phyloP scores from a whole-genome alignment of 2,113 vertebrate genomes.

The Ptilonorhynchus violaceus region DNA sequence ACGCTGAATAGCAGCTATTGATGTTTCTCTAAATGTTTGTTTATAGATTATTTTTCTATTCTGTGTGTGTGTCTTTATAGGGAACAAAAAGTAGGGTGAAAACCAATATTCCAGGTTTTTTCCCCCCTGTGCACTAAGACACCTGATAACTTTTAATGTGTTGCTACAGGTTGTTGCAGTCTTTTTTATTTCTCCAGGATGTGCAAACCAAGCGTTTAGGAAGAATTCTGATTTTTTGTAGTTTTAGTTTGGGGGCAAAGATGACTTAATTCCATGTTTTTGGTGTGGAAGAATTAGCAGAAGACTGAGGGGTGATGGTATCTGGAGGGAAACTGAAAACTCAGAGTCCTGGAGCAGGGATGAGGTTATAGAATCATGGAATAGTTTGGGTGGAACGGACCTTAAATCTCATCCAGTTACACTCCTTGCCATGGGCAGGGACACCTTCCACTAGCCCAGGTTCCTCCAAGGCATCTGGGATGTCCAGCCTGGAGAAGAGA shows the following conservation, averaged over 20 bases:
- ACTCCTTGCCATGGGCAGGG: neutral
- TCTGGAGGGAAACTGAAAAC: neutral
- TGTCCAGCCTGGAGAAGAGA: neutral
- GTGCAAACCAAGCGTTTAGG: neutral
- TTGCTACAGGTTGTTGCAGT: neutral
- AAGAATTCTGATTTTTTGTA: neutral
- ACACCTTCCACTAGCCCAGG: neutral
- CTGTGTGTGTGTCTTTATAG: neutral
- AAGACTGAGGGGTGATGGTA: neutral
- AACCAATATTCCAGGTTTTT: neutral
- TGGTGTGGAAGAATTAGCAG: neutral
- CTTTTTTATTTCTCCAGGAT: neutral
- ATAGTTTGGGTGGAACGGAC: neutral
- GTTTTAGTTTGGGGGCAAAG: neutral
- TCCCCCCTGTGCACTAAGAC: neutral
- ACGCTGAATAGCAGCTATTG: neutral
- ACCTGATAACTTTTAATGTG: neutral
- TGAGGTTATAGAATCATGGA: neutral
- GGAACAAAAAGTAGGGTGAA: neutral
- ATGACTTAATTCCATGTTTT: neutral
- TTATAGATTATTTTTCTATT: constrained; percentile 40
- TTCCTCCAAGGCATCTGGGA: neutral
- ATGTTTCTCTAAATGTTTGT: constrained; percentile 37
- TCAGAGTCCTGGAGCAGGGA: neutral
- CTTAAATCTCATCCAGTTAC: neutral